Base-by-base conservation (phyloP, 2,888 invertebrate species). In the Ramazzottius varieornatus region DNA sequence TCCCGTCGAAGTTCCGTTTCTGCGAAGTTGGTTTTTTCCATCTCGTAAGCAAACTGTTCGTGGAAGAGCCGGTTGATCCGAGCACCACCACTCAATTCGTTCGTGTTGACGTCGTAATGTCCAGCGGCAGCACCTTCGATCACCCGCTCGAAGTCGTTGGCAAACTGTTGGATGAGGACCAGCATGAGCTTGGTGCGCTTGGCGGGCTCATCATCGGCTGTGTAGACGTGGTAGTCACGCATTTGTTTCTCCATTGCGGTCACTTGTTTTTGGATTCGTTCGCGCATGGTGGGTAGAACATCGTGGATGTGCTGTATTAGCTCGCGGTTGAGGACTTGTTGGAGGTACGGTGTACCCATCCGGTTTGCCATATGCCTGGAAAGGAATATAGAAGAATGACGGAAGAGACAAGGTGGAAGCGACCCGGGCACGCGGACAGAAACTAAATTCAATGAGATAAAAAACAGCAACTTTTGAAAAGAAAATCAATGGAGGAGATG, bases 181-280 rank as follows among this genome's bases (percentile, higher is more conserved):
- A 98, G 80, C 91, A 98, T 94, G 70, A 96, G 96, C 80, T 98
- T 98, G 46, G 98, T 98, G 79, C 96, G 98, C 74, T 96, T 86
- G 67, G 93, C 86, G n/a, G n/a, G n/a, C 24, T 96, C 96, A 81
- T 99, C 98, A 76, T 98, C 94, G 0, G 96, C 94, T 73, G 90
- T 82, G 77, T 94, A 96, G 80, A 96, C 88, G 80, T 96, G 96
- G 79, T 90, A 98, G 77, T 98, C 96, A 72, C 94, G 93, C 20
- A 98, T 96, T 77, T 99, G 98, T 77, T 96, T 98, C 78, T 99
- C 98, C 72, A 99, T 81, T 16, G 88, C 82, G 65, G 96, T 81
- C 76, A 89, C 80, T 77, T 98, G 96, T 76, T 92, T 92, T 79
- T 96, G 96, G 70, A 99, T 80, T 77, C 90, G 89, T 77, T 96